Base-by-base conservation (phyloP, 2,113 vertebrate genomes). In the Jaculus jaculus region DNA sequence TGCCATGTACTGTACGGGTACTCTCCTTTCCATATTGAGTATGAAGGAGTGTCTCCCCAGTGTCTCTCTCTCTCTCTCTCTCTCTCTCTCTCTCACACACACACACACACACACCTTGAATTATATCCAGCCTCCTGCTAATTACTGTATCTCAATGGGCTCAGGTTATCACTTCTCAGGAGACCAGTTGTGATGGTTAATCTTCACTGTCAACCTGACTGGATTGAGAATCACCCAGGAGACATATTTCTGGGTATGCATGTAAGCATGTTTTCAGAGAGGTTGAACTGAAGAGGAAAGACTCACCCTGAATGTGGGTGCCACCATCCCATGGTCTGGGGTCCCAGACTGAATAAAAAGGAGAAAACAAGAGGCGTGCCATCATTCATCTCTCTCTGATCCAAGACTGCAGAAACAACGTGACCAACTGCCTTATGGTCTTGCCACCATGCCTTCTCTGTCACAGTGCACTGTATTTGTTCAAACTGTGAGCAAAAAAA, bases 141-240 rank as follows among this genome's bases (percentile, higher is more conserved):
- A 78, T 58, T 37, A 42, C 58, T 84, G 0, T 78, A 24, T 77
- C 91, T 89, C 68, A 26, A 17, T 74, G 58, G 28, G 21, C 58
- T 90, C 39, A 60, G 65, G 32, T 74, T 89, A 66, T 71, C 77
- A 81, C 61, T 96, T 87, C 37, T 61, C 65, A 66, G 84, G 87
- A 87, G 58, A 90, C 34, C 26, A 3, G 26, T 47, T 11, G 11
- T 83, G 28, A 47, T 23, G 42, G 42, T 68, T 30, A 63, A 51
- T 66, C n/a, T 12, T 21, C 30, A 58, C 58, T 68, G 65, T 51
- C 39, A 68, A 68, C 63, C 47, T 47, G 28, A 66, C 28, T 13
- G 66, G 30, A 51, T 68, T 28, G 51, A 84, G 63, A 51, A 24
- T 84, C 18, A 68, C 20, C 39, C 30, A 32, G 18, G 39, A 83